A percentile compares a stretch with the other conserved stretches of the same genome.
Conservation (phyloP, 2,888 invertebrate genomes). For the Caenorhabditis sp. region DNA sequence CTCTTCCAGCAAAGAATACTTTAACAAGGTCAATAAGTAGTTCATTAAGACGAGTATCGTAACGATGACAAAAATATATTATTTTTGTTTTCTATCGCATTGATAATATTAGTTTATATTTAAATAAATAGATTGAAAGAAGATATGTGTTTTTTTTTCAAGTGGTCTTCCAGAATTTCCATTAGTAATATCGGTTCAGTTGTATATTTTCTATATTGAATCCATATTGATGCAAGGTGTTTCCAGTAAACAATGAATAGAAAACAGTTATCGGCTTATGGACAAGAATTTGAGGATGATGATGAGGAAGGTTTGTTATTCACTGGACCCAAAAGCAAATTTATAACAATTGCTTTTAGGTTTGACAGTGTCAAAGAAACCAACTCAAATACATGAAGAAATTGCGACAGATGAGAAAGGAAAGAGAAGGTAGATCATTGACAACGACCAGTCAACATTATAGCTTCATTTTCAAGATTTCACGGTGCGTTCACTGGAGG, state of each 20-base stretch:
- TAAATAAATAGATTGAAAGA: constrained; percentile 38
- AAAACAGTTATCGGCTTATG: constrained; percentile 74
- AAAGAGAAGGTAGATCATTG: constrained; percentile 87
- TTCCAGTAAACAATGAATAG: constrained; percentile 33
- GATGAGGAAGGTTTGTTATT: constrained; percentile 76
- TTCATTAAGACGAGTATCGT: not conserved
- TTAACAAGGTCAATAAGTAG: constrained; percentile 86
- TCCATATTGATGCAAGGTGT: not conserved
- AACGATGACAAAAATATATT: not conserved
- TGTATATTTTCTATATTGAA: not conserved
- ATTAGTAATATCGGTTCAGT: constrained; percentile 14
- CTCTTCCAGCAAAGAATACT: constrained; percentile 92
- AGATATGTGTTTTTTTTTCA: not conserved
- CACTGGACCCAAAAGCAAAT: not conserved
- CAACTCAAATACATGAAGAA: constrained; percentile 90
- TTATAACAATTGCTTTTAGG: constrained; percentile 7
- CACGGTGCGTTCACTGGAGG: constrained; percentile 99
- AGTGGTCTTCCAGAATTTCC: constrained; percentile 7
- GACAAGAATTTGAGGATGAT: constrained; percentile 80
- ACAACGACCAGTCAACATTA: no score
- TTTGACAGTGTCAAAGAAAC: constrained; percentile 82
- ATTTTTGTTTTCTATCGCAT: not conserved
- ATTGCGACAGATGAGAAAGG: constrained; percentile 93
- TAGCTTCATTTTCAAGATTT: constrained; percentile 86
- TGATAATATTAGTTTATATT: constrained; percentile 7